phyloP scores from a whole-genome alignment of 1,140 invertebrate species.

The Tetragonula clypearis region DNA sequence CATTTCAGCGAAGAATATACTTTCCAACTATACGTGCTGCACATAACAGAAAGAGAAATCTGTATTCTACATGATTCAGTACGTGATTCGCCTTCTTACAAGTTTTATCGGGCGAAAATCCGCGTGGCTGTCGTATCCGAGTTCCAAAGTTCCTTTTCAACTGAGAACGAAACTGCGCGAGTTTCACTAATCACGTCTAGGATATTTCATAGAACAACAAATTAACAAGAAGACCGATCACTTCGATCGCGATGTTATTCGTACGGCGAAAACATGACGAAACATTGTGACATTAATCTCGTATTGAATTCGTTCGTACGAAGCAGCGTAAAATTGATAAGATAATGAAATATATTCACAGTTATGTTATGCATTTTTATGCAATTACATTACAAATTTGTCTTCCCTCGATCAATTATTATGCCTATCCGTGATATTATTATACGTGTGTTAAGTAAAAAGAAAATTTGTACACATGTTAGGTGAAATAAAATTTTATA shows the following conservation, averaged over 20 bases:
- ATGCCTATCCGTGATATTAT: too few relatives aligned
- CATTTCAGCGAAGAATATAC: conserved; percentile 66
- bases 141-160: conserved; percentile 7
- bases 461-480: too few relatives aligned
- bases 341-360: neutral
- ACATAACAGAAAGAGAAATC: conserved; percentile 64
- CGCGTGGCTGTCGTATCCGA: conserved; percentile 20
- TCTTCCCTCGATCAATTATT: neutral
- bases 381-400: neutral
- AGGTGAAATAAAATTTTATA: too few relatives aligned
- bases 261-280: neutral
- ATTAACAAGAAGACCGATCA: neutral
- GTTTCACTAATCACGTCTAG: neutral
- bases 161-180: conserved; percentile 36
- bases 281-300: neutral
- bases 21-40: conserved; percentile 68
- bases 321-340: too few relatives aligned
- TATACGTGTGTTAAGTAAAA: too few relatives aligned
- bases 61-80: conserved; percentile 66
- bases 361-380: neutral
- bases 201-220: neutral
- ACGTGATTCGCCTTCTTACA: conserved; percentile 67
- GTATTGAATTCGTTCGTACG: too few relatives aligned
- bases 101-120: conserved; percentile 45
- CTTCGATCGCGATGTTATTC: neutral